Evolutionary conservation across 2,113 vertebrate genomes (phyloP).

Genomic region (Mormyrus iriodes): DNA sequence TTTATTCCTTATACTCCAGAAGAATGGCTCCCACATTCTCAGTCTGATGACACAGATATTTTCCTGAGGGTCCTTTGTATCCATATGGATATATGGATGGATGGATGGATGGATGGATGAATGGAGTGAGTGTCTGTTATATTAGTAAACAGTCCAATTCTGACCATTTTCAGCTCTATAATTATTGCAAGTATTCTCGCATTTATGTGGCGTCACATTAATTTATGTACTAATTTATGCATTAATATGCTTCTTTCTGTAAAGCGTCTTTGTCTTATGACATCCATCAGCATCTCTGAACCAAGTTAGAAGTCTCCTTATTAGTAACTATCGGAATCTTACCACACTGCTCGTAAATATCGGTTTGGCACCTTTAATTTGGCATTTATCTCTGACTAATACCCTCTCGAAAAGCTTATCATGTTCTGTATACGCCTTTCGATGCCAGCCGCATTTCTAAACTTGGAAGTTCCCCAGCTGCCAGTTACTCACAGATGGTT

Average conservation of each 20-base stretch:
- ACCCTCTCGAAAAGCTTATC: not conserved
- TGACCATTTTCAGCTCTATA: not conserved
- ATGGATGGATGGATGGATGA: not conserved
- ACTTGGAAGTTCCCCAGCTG: constrained; percentile 1
- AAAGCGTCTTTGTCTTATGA: not conserved
- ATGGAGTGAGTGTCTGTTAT: not conserved
- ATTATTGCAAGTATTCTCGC: not conserved
- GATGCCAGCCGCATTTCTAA: not conserved
- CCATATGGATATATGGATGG: not conserved
- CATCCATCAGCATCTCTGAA: not conserved
- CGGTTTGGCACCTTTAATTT: not conserved
- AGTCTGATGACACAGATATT: not conserved
- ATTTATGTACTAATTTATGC: not conserved
- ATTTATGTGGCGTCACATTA: not conserved
- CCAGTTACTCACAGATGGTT: not conserved
- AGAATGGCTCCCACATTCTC: not conserved
- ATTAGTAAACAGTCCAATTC: not conserved
- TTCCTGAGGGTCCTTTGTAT: not conserved
- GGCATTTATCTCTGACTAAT: not conserved
- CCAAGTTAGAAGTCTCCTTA: not conserved
- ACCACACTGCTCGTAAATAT: not conserved
- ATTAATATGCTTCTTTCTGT: not conserved
- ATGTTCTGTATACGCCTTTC: not conserved
- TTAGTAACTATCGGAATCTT: not conserved
- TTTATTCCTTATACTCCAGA: not conserved